Conservation (phyloP, 2,888 invertebrate species). For the Tipula confusa region DNA sequence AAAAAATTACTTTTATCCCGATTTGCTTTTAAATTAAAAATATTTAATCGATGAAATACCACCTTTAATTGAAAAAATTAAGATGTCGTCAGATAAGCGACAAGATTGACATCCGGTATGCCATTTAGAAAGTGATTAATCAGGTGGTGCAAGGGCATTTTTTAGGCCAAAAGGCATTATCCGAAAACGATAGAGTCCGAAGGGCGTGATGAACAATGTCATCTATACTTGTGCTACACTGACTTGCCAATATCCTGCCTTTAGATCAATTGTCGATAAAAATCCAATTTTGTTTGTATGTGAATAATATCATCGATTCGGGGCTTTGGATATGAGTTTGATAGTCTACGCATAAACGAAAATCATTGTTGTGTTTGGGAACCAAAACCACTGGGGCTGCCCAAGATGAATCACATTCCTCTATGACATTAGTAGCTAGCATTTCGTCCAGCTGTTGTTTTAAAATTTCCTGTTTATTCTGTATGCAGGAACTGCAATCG, state of each 20-base stretch:
- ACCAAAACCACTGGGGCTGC: neutral
- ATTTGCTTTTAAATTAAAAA: slow-evolving; percentile 38
- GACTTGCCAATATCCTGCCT: neutral
- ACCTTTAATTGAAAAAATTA: slow-evolving; percentile 33
- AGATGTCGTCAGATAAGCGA: neutral
- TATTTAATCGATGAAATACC: slow-evolving; percentile 38
- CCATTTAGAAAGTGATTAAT: too few relatives aligned
- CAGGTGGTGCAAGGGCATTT: neutral
- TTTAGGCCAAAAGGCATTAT: neutral
- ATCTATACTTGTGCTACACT: neutral
- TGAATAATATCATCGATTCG: neutral
- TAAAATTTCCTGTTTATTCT: neutral
- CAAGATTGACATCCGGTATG: too few relatives aligned
- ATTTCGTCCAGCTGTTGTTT: neutral
- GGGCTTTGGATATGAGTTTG: neutral
- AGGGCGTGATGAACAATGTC: neutral
- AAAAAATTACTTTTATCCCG: slow-evolving; percentile 36
- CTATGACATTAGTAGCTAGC: neutral
- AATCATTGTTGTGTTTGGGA: neutral
- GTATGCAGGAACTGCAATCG: neutral
- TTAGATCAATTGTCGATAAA: neutral
- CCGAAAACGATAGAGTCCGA: neutral
- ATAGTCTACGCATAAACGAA: neutral
- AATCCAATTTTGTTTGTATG: neutral
- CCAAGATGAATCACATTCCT: neutral